Evolutionary conservation across 2,888 invertebrate species (phyloP).

Genomic region (Melanostoma mellinum): DNA sequence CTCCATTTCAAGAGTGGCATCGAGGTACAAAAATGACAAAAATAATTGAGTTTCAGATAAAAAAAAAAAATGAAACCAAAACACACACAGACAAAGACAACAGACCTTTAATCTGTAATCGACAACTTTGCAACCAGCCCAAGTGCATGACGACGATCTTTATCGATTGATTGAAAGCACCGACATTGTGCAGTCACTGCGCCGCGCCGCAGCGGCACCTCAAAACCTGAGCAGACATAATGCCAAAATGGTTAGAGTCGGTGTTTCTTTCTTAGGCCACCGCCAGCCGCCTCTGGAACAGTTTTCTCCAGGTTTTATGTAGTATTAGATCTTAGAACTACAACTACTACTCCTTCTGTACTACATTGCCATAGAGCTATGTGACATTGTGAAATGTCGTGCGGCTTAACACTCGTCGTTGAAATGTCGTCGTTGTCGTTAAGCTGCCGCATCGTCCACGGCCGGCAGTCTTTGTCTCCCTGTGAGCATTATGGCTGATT

Average conservation of each 20-base stretch:
- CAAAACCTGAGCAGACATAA: conserved; percentile 58
- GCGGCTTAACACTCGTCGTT: conserved; percentile 62
- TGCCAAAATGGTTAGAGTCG: conserved; percentile 48
- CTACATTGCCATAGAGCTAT: background rate
- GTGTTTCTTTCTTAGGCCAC: conserved; percentile 15
- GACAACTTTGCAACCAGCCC: conserved; percentile 61
- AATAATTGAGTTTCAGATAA: conserved; percentile 67
- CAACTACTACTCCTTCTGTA: conserved; percentile 29
- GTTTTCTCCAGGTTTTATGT: conserved; percentile 32
- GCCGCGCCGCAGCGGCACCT: conserved; percentile 57
- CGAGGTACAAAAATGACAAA: conserved; percentile 35
- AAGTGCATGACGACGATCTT: conserved; percentile 67
- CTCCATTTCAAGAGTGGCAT: conserved; percentile 3
- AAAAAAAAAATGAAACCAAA: background rate
- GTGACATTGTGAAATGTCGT: conserved; percentile 70
- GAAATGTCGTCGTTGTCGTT: conserved; percentile 59
- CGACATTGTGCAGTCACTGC: conserved; percentile 31
- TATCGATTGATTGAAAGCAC: conserved; percentile 71
- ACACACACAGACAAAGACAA: background rate
- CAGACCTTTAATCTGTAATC: conserved; percentile 46
- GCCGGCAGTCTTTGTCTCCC: conserved; percentile 52
- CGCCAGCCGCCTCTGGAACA: conserved; percentile 49
- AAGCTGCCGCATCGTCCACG: conserved; percentile 27
- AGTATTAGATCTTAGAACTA: conserved; percentile 1
- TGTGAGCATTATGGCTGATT: conserved; percentile 68